Evolutionary conservation across 2,113 vertebrate genomes (phyloP), one percentile per base, ranked within the genome.

Genomic region (Uria lomvia): DNA sequence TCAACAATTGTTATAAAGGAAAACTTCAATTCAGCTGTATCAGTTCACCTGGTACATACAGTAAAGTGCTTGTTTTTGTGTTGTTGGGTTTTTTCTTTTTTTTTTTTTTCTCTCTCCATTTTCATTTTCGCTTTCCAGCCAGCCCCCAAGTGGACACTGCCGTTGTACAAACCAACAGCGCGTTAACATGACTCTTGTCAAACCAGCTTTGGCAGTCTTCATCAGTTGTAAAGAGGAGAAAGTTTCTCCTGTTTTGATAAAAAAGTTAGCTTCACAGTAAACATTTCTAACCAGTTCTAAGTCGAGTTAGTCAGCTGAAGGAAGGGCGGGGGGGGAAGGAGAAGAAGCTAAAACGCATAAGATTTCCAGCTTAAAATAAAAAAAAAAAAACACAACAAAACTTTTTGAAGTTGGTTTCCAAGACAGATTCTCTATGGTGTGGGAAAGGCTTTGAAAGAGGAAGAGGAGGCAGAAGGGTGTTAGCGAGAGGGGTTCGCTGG

Each of bases 21-120:
- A 97, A 98, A 97, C 96, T 95, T 98, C 96, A 98, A 95, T 97
- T 98, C 98, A 98, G 99, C 98, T 98, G 98, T 97, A 98, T 98
- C 99, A 98, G 99, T 96, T 98, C 98, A 98, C 98, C 98, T 98
- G 99, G 98, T 99, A 98, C 98, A 98, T 98, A 98, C 98, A 99
- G 98, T 99, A 99, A 99, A 99, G 99, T 99, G 99, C 99, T 99
- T 99, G 96, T 98, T 98, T 98, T 95, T 94, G 96, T 94, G 92
- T 82, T 97, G 94, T 3, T 26, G 32, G 50, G 67, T 24, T 58
- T 60, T 58, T 22, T 20, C 22, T 40, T 55, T 66, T 12, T 67
- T 56, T 21, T 17, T 49, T 24, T 38, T 50, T 74, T 59, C 70
- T 56, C 93, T 70, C 56, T 71, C 45, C 19, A 5, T 87, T 40